Conservation (phyloP, 2,113 vertebrate genomes). For the Physeter macrocephalus region DNA sequence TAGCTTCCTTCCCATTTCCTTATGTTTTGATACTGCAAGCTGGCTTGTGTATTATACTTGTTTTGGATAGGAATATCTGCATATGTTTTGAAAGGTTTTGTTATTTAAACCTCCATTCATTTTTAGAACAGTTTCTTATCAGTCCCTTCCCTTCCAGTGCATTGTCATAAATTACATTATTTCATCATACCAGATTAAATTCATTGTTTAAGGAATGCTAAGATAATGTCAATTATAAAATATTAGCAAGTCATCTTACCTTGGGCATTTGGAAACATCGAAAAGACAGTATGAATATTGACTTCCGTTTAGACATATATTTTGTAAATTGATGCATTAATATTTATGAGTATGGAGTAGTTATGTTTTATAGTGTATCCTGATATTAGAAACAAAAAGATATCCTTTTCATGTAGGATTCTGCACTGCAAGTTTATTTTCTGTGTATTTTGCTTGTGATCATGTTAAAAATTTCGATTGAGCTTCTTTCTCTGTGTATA, state of each 20-base stretch:
- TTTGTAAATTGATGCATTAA: conserved; percentile 24
- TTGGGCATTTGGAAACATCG: conserved; percentile 6
- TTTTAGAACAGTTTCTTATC: conserved; percentile 12
- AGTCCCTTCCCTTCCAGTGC: not conserved
- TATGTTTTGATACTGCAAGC: conserved; percentile 22
- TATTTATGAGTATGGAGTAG: not conserved
- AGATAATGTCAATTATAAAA: conserved; percentile 22
- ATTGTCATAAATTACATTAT: conserved; percentile 20
- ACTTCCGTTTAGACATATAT: conserved; percentile 15
- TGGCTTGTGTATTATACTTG: not conserved
- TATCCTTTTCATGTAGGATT: not conserved
- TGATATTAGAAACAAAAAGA: not conserved
- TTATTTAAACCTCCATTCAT: conserved; percentile 3
- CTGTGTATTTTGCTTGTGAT: not conserved
- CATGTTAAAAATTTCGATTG: not conserved
- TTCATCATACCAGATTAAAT: conserved; percentile 32
- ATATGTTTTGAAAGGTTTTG: conserved; percentile 43
- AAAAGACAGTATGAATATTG: not conserved
- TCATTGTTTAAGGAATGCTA: conserved; percentile 39
- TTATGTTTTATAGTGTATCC: conserved; percentile 17
- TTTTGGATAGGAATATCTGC: not conserved
- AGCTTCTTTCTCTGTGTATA: not conserved
- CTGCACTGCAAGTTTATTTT: not conserved
- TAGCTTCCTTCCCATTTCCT: conserved; percentile 45
- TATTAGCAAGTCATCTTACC: conserved; percentile 28